Percentiles rank a stretch among this genome's conserved stretches.
Conservation (phyloP, 2,113 vertebrate genomes). For the Hirundichthys speculiger region DNA sequence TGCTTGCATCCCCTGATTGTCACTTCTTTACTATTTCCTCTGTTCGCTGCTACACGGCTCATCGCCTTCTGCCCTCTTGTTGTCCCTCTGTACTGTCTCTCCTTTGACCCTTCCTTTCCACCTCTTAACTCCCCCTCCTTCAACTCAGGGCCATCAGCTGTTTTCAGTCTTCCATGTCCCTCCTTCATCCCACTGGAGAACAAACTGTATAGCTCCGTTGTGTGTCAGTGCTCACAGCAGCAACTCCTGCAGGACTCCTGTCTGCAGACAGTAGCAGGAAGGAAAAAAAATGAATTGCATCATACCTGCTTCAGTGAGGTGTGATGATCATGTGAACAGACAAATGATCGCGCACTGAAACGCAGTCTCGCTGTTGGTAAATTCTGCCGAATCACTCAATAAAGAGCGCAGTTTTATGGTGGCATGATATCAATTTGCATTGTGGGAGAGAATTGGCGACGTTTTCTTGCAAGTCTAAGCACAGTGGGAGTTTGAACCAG, state of each 20-base stretch:
- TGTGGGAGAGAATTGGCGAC: conserved; percentile 41
- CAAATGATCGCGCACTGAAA: background rate
- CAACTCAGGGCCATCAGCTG: conserved; percentile 1
- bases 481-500: conserved; percentile 23
- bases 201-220: conserved; percentile 7
- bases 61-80: background rate
- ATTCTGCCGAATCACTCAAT: conserved; percentile 4
- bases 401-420: conserved; percentile 40
- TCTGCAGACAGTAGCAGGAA: conserved; percentile 6
- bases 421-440: conserved; percentile 64
- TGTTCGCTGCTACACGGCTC: background rate
- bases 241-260: conserved; percentile 26
- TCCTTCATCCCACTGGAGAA: conserved; percentile 6
- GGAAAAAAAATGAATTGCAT: conserved; percentile 20
- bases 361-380: background rate
- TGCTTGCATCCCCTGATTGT: background rate
- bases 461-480: conserved; percentile 30
- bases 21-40: background rate
- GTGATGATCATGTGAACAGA: background rate
- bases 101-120: no score
- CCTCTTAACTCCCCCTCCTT: background rate
- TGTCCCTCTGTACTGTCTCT: background rate
- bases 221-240: conserved; percentile 5
- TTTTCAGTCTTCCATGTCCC: conserved; percentile 8
- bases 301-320: conserved; percentile 14